Base-by-base conservation (phyloP, 2,888 invertebrate genomes). In the Xylota sylvarum region DNA sequence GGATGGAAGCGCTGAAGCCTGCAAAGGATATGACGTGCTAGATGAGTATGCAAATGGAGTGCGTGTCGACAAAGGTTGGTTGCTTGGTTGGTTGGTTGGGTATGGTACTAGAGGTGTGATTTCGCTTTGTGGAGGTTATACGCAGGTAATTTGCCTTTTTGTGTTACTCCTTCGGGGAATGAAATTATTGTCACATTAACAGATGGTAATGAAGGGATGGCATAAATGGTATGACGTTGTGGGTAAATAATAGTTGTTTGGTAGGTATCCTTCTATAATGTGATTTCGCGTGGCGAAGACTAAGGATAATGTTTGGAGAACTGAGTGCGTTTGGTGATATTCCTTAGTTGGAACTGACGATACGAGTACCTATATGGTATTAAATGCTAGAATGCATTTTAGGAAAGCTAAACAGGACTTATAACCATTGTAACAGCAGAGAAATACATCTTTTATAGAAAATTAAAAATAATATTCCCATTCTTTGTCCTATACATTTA, bases 171-270 rank as follows among this genome's bases (percentile, higher is more conserved):
- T 72, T 17, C 12, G 17, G 78, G 70, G 40, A 55, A 46, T 37
- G 70, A 14, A 55, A 55, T 72, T 64, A 79, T 72, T 79, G 55
- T 72, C 79, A 48, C 70, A 79, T 79, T 79, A 72, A 64, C 79
- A 79, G 64, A 64, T 72, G 70, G 52, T 37, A 79, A 48, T 19
- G 50, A 10, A 48, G 6, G 30, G 17, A 27, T 46, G 32, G 17
- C 12, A 37, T 37, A 27, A 37, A 62, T 17, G 62, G 14, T 3
- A 0, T n/a, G 5, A 7, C 43, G n/a, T 40, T 9, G n/a, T 6
- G 37, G 14, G 14, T n/a, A 37, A 27, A 37, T n/a, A 43, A 50
- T 52, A 40, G 40, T 32, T 50, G n/a, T 7, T 3, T 30, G 10
- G 52, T 14, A 17, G 9, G 56, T 17, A 14, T 5, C 35, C 2